Evolutionary conservation across 2,888 invertebrate species (phyloP), one percentile per base, ranked within the genome.

Genomic region (Drosophila sordidula): DNA sequence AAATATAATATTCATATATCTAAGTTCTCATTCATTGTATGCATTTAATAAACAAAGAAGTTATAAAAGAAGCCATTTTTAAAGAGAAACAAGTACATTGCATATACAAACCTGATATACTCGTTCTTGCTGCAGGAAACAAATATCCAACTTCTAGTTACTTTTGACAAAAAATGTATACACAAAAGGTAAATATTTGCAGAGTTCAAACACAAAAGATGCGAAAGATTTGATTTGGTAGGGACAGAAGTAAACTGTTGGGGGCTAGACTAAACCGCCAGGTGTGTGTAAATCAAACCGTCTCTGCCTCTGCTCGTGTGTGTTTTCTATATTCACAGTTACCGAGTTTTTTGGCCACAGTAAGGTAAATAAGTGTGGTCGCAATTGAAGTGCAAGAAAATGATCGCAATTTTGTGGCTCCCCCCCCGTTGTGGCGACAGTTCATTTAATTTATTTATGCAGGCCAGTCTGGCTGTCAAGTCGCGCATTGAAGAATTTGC

Each of bases 341-440:
- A 56, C 73, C 42, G 61, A 61, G 47, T 66, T 32, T 51, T 55
- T 65, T 25, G 55, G 51, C 77, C 45, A 39, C 32, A 44, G 44
- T 39, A 54, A 50, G 62, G 47, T 58, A 55, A 68, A 78, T 49
- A 78, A 58, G 56, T 56, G 50, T 58, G 39, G 69, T 62, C 22
- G 74, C 61, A 68, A 41, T 42, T 29, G 12, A 34, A 54, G 41
- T 42, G 1, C 16, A 38, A 51, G 6, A 12, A 34, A 29, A 16
- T 14, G 11, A 22, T n/a, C 14, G n/a, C 18, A 29, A 8, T 26
- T 29, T 26, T 3, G 29, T n/a, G 6, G 16, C n/a, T n/a, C 12
- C 3, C 29, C 12, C 3, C 25, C 22, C 38, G 42, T 14, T 55
- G 47, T 36, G 36, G 44, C 73, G 32, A 26, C 46, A 54, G 6